Evolutionary conservation across 2,797 vertebrate species (phyloP).

Genomic region (Aldrovandia affinis): DNA sequence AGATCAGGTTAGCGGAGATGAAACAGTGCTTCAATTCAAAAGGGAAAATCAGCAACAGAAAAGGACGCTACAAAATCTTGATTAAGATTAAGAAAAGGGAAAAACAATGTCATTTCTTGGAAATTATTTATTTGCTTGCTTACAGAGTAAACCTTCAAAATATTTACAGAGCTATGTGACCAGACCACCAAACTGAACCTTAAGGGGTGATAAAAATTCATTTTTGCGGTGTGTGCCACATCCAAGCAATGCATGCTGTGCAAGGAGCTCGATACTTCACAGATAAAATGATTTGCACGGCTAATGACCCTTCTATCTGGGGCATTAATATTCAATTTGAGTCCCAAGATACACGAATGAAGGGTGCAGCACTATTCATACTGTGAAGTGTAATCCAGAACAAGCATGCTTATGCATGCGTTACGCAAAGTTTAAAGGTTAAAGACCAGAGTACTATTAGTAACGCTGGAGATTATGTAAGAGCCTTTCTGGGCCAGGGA

Average conservation of each 20-base stretch:
- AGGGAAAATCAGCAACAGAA: not conserved
- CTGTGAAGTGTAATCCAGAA: not conserved
- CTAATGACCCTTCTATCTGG: not conserved
- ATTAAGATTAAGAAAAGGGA: not conserved
- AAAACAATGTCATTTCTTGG: not conserved
- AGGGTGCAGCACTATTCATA: not conserved
- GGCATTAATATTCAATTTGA: not conserved
- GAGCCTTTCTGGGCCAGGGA: constrained; percentile 11
- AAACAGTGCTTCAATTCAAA: not conserved
- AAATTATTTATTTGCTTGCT: not conserved
- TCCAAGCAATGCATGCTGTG: too few relatives aligned
- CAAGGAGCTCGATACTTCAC: not conserved
- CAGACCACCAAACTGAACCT: not conserved
- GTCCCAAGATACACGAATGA: not conserved
- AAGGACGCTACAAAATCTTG: not conserved
- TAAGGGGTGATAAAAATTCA: not conserved
- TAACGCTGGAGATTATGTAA: not conserved
- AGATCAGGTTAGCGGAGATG: not conserved
- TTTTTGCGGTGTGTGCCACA: too few relatives aligned
- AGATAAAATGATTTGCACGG: not conserved
- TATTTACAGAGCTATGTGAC: not conserved
- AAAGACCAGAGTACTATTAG: not conserved
- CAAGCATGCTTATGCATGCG: not conserved
- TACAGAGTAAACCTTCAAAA: not conserved
- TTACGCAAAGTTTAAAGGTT: not conserved